Percentiles rank a stretch among this genome's conserved stretches.
These are phyloP conservation scores for Tubiluchus corallicola DNA, from an alignment of 2,888 invertebrate genomes.

Conservation along the genomic window DNA sequence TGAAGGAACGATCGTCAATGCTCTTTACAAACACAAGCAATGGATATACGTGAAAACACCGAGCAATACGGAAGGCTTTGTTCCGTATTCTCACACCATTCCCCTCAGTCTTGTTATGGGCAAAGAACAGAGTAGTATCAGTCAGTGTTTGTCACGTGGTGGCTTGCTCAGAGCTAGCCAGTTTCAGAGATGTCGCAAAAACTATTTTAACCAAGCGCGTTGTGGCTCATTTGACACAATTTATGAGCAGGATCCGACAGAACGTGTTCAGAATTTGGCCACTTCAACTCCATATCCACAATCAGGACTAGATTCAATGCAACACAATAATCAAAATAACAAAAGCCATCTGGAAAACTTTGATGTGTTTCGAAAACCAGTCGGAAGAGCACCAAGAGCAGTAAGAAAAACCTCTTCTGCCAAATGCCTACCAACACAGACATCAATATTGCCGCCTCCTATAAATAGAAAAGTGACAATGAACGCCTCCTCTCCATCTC, in stretches of 20 bases:
- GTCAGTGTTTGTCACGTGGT: not conserved
- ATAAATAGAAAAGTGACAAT: no score
- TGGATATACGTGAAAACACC: not conserved
- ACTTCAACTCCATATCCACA: not conserved
- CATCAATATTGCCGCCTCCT: no score
- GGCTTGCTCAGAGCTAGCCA: not conserved
- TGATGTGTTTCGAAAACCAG: no score
- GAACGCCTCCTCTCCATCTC: no score
- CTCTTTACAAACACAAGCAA: not conserved
- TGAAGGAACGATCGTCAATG: constrained; percentile 1
- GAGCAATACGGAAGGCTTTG: not conserved
- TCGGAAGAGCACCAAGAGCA: no score
- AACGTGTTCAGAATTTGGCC: not conserved
- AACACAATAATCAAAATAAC: no score
- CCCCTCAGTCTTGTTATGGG: not conserved
- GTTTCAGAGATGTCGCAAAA: not conserved
- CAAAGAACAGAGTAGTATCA: not conserved
- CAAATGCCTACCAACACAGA: no score
- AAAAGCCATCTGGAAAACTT: no score
- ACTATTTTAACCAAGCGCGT: not conserved
- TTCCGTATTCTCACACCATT: not conserved
- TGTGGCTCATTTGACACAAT: not conserved
- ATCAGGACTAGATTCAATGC: no score
- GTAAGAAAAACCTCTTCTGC: no score
- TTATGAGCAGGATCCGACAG: constrained; percentile 1